Percentiles rank a stretch among this genome's conserved stretches.
Conservation (phyloP, 2,888 invertebrate genomes). For the Tenthredo notha region DNA sequence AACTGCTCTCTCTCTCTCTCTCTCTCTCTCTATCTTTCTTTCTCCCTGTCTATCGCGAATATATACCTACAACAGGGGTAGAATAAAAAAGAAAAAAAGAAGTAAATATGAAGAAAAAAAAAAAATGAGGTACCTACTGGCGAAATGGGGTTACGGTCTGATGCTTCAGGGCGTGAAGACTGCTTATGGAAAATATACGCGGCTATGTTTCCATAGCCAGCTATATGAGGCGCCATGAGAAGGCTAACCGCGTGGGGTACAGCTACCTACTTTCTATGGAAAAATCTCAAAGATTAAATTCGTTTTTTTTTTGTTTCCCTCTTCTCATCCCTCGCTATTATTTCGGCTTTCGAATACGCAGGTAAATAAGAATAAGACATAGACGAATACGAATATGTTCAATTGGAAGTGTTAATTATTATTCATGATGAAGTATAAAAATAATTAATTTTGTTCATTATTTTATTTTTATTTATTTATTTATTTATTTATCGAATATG, state of each 20-base stretch:
- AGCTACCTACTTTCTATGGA: conserved; percentile 32
- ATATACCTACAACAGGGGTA: conserved; percentile 16
- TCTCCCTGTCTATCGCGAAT: conserved; percentile 41
- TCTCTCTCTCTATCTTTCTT: not conserved
- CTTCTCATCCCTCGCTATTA: not conserved
- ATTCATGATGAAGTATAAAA: too few relatives aligned
- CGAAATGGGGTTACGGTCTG: conserved; percentile 55
- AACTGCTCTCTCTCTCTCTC: not conserved
- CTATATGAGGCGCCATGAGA: conserved; percentile 15
- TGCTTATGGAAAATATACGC: conserved; percentile 40
- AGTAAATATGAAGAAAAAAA: not conserved
- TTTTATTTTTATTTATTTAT: not conserved
- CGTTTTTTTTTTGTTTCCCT: not conserved
- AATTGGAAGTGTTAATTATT: too few relatives aligned
- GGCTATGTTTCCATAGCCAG: conserved; percentile 6
- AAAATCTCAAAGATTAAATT: conserved; percentile 33
- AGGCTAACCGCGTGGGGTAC: conserved; percentile 4
- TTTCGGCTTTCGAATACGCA: not conserved
- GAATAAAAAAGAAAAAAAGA: conserved; percentile 12
- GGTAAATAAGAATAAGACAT: not conserved
- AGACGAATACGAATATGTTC: too few relatives aligned
- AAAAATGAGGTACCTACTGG: conserved; percentile 7
- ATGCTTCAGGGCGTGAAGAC: conserved; percentile 55
- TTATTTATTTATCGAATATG: not conserved
- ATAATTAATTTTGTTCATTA: too few relatives aligned